Conservation (phyloP, 2,888 invertebrate genomes). For the Agelastica alni region DNA sequence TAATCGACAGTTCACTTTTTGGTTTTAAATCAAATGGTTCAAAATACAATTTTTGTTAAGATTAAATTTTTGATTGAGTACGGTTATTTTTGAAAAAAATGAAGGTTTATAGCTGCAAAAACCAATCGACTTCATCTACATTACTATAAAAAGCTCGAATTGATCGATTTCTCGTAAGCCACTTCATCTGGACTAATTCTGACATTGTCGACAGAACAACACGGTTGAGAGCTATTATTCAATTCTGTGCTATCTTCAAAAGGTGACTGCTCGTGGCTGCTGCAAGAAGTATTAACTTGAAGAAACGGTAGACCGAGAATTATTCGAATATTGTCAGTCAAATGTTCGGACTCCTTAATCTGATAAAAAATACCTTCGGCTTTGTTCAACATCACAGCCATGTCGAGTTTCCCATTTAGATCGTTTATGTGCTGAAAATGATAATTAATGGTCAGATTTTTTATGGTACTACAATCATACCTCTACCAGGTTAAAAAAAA, state of each 20-base stretch:
- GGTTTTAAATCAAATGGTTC: too few relatives aligned
- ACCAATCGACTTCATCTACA: neutral
- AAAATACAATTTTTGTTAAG: too few relatives aligned
- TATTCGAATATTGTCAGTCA: conserved; percentile 72
- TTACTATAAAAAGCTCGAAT: conserved; percentile 60
- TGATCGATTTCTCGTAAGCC: conserved; percentile 64
- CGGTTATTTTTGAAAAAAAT: too few relatives aligned
- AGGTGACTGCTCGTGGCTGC: conserved; percentile 41
- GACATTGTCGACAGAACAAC: conserved; percentile 41
- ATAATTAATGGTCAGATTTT: neutral
- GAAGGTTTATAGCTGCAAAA: neutral
- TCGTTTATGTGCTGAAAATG: conserved; percentile 90
- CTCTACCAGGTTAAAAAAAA: neutral
- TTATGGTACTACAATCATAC: neutral
- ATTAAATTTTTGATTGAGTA: too few relatives aligned
- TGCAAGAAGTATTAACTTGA: conserved; percentile 29
- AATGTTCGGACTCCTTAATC: conserved; percentile 70
- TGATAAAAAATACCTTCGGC: conserved; percentile 95
- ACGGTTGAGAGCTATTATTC: conserved; percentile 43
- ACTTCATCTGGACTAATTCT: conserved; percentile 59
- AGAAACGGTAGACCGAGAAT: conserved; percentile 68
- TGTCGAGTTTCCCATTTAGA: conserved; percentile 82
- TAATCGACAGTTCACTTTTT: too few relatives aligned
- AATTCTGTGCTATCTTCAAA: conserved; percentile 39
- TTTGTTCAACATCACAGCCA: conserved; percentile 78